Evolutionary conservation across 2,888 invertebrate species (phyloP).

Genomic region (Cerastoderma edule): DNA sequence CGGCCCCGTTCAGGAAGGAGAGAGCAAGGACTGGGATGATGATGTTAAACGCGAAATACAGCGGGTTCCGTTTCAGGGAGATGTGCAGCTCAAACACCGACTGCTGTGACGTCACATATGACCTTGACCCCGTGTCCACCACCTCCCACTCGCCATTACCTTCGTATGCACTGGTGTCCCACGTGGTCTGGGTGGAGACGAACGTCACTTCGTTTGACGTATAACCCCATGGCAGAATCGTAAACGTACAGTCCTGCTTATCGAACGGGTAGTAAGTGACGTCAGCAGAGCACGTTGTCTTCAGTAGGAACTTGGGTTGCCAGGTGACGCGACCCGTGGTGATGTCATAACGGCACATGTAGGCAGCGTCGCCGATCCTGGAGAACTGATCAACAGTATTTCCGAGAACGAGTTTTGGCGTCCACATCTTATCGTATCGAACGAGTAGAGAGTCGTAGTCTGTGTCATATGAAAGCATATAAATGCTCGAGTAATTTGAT

Average conservation of each 20-base stretch:
- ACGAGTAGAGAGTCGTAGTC: background rate
- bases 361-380: constrained; percentile 10
- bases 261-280: constrained; percentile 42
- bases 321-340: constrained; percentile 28
- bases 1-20: constrained; percentile 22
- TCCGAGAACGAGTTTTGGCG: constrained; percentile 19
- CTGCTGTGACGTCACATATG: background rate
- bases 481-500: background rate
- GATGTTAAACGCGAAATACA: constrained; percentile 36
- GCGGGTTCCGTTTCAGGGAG: constrained; percentile 28
- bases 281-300: constrained; percentile 33
- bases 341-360: constrained; percentile 20
- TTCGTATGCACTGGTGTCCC: constrained; percentile 24
- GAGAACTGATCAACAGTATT: background rate
- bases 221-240: constrained; percentile 29
- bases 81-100: constrained; percentile 20
- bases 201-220: constrained; percentile 18
- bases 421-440: constrained; percentile 15
- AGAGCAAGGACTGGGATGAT: constrained; percentile 27
- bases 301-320: constrained; percentile 38
- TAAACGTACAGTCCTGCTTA: constrained; percentile 23
- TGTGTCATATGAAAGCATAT: background rate
- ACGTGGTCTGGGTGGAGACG: background rate
- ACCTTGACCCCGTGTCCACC: constrained; percentile 25
- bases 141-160: constrained; percentile 43